Percentiles rank a stretch among this genome's conserved stretches.
Conservation (phyloP, 2,888 invertebrate genomes). For the Pollenia labialis region DNA sequence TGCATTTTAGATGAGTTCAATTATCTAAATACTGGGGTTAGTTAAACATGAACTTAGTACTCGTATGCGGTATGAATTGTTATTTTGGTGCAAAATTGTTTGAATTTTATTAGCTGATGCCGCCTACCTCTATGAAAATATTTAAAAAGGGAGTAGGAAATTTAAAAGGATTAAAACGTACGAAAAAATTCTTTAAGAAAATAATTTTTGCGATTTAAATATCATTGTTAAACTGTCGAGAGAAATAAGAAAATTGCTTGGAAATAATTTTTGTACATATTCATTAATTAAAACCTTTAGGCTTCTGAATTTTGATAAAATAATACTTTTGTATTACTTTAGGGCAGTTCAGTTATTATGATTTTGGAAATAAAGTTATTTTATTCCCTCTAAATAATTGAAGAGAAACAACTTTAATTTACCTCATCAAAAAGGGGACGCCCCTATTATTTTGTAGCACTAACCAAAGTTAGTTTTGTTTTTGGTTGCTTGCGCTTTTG, state of each 20-base stretch:
- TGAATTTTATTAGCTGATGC: background rate
- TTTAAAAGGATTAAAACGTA: too few species aligned
- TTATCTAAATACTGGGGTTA: background rate
- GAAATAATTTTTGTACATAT: background rate
- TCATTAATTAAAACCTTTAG: background rate
- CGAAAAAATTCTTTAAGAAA: too few species aligned
- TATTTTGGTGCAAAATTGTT: constrained; percentile 1
- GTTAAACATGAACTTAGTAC: background rate
- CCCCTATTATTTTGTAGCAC: background rate
- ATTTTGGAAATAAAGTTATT: too few species aligned
- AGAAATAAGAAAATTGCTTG: too few species aligned
- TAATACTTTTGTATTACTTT: background rate
- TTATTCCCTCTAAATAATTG: too few species aligned
- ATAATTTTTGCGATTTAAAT: too few species aligned
- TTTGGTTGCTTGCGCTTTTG: constrained; percentile 1
- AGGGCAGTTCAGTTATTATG: background rate
- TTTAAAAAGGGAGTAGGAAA: too few species aligned
- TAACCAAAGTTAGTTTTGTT: background rate
- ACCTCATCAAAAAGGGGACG: too few species aligned
- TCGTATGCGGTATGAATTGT: background rate
- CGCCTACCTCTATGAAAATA: background rate
- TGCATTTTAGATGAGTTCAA: background rate
- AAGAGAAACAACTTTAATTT: too few species aligned
- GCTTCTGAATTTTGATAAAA: background rate
- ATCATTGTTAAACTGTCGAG: too few species aligned